Conservation (phyloP, 2,888 invertebrate species). For the Muschampia plurimacula region DNA sequence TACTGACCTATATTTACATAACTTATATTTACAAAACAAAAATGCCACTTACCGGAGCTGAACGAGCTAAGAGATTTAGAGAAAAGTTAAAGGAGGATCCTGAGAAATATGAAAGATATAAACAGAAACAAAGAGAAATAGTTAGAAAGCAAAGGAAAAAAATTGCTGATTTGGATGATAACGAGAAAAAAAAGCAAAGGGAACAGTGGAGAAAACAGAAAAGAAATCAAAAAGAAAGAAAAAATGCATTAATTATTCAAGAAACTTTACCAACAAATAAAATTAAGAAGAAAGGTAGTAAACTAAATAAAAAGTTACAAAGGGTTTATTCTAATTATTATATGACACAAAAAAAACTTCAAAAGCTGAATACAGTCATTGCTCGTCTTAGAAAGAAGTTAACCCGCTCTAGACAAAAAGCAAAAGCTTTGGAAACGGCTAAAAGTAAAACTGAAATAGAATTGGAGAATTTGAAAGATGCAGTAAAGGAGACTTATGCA, state of each 20-base stretch:
- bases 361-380: slow-evolving; percentile 11
- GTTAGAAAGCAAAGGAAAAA: slow-evolving; percentile 31
- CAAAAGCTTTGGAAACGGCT: slow-evolving; percentile 14
- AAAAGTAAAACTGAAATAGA: slow-evolving; percentile 7
- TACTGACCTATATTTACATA: not conserved
- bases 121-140: slow-evolving; percentile 38
- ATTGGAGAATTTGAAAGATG: not conserved
- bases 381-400: not conserved
- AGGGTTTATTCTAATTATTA: slow-evolving; percentile 9
- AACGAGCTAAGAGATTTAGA: slow-evolving; percentile 37
- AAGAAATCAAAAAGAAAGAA: slow-evolving; percentile 29
- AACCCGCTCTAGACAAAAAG: slow-evolving; percentile 4
- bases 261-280: slow-evolving; percentile 25
- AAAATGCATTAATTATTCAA: slow-evolving; percentile 16
- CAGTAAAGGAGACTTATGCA: slow-evolving; percentile 17
- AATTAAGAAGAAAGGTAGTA: slow-evolving; percentile 11
- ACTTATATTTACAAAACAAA: too few species aligned
- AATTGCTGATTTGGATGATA: slow-evolving; percentile 22
- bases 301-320: slow-evolving; percentile 14
- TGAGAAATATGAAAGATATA: slow-evolving; percentile 30
- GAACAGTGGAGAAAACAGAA: slow-evolving; percentile 34
- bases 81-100: slow-evolving; percentile 41
- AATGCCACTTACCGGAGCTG: slow-evolving; percentile 39
- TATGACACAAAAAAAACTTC: not conserved
- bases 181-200: slow-evolving; percentile 30